These are phyloP conservation scores for Calephelis virginiensis DNA, from an alignment of 1,140 invertebrate species.

Conservation along the genomic window DNA sequence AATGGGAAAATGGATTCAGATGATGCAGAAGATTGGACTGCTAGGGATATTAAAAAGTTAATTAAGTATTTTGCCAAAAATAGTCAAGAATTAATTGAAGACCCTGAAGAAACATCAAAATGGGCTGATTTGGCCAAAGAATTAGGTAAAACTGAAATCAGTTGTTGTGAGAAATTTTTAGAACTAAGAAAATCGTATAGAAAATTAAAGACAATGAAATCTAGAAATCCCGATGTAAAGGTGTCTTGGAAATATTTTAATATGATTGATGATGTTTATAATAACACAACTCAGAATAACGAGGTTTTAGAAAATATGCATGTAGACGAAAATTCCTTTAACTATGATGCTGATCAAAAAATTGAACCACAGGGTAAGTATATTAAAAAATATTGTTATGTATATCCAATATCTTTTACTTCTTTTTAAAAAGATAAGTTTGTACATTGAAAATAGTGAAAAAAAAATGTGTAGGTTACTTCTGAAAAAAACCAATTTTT, in stretches of 20 bases:
- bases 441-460: too few species aligned
- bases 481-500: too few species aligned
- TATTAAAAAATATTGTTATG: constrained; percentile 13
- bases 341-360: constrained; percentile 27
- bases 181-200: constrained; percentile 64
- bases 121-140: constrained; percentile 43
- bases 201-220: constrained; percentile 60
- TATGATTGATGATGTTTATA: constrained; percentile 59
- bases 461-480: too few species aligned
- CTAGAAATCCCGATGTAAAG: constrained; percentile 53
- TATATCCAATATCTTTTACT: not conserved
- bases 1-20: constrained; percentile 50
- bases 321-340: constrained; percentile 18
- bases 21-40: constrained; percentile 58
- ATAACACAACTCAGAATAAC: constrained; percentile 24
- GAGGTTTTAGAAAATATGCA: constrained; percentile 35
- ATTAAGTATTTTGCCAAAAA: constrained; percentile 51
- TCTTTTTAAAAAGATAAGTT: too few species aligned
- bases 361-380: constrained; percentile 48
- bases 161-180: constrained; percentile 59
- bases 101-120: constrained; percentile 37
- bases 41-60: constrained; percentile 57
- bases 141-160: constrained; percentile 40
- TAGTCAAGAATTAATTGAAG: constrained; percentile 39
- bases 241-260: constrained; percentile 67